These are phyloP conservation scores for Sprattus sprattus DNA, from an alignment of 2,113 vertebrate species.

Conservation along the genomic window DNA sequence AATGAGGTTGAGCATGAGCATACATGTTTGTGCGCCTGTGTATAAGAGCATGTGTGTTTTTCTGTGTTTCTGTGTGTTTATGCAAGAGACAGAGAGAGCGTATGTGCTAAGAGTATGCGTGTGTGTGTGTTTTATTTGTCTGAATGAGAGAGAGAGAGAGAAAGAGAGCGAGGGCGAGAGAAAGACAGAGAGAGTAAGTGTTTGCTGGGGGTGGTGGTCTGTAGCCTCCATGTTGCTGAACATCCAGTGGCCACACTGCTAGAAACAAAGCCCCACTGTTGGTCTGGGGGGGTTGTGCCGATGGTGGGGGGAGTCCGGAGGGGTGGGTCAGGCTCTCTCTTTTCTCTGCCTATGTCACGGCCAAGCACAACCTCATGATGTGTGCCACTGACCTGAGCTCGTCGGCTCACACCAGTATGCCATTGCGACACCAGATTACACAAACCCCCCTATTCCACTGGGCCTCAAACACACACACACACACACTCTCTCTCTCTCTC, in stretches of 20 bases:
- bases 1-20: background rate
- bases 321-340: slow-evolving; percentile 1
- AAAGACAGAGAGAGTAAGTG: background rate
- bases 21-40: background rate
- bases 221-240: slow-evolving; percentile 42
- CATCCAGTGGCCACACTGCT: slow-evolving; percentile 37
- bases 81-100: background rate
- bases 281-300: background rate
- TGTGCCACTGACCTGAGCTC: background rate
- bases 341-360: background rate
- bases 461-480: background rate
- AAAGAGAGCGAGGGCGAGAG: background rate
- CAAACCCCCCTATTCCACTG: background rate
- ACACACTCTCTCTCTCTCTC: background rate
- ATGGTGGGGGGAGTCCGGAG: background rate
- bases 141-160: background rate
- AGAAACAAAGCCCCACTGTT: slow-evolving; percentile 44
- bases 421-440: background rate
- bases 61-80: slow-evolving; percentile 8
- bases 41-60: background rate
- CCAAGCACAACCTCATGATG: slow-evolving; percentile 18
- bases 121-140: background rate
- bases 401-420: background rate
- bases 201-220: slow-evolving; percentile 14
- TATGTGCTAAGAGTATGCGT: background rate